Base-by-base conservation (phyloP, 2,888 invertebrate genomes). In the Gisinianus flammeolus region DNA sequence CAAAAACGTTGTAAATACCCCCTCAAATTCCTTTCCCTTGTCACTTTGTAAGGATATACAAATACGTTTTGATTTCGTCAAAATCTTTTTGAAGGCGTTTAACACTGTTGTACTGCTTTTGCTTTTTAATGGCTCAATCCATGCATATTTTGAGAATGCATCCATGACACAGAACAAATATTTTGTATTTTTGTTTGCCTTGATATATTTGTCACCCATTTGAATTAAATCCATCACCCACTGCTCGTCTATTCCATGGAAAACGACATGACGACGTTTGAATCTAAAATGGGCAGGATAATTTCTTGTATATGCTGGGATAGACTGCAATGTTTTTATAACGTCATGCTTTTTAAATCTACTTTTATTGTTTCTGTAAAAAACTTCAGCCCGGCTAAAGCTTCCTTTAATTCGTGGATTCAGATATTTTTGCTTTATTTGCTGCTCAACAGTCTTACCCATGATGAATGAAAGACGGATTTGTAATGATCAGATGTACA, bases 291-390 rank as follows among this genome's bases (percentile, higher is more conserved):
- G 62, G 16, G 66, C 77, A 12, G 79, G 69, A n/a, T 10, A 5
- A 71, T 81, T 79, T 68, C 76, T 10, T 54, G 88, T 87, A 84
- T 79, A 79, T 10, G 75, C 73, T 0, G 76, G 89, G 26, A 78
- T 28, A 1, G 28, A 28, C 19, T 66, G n/a, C 19, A 78, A 31
- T 1, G 31, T 56, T 16, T 33, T 22, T 16, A n/a, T 3, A n/a
- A 78, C 31, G 3, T 64, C 19, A 16, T 35, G 6, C 2, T 58
- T 33, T 4, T n/a, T n/a, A n/a, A n/a, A n/a, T n/a, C n/a, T n/a
- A n/a, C n/a, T 35, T 35, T 70, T 76, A 68, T 68, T 19, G 12
- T 16, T 12, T n/a, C 44, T 44, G 56, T 28, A 16, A 24, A 66
- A 78, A 66, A 0, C 2, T 54, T 30, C n/a, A 3, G 44, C 4